phyloP scores from a whole-genome alignment of 2,888 invertebrate genomes.

The Xestia c-nigrum region DNA sequence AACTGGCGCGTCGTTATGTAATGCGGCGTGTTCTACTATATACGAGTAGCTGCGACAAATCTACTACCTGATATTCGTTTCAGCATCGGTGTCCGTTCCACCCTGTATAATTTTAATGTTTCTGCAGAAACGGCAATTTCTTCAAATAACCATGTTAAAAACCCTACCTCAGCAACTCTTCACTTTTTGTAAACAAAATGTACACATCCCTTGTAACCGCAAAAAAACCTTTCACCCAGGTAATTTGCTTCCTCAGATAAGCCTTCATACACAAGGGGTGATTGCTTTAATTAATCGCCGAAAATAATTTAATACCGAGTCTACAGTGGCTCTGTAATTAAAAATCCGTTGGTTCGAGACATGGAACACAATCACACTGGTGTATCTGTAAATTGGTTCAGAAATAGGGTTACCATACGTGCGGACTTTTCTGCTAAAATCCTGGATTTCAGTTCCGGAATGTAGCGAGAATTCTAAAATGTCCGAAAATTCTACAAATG shows the following conservation, averaged over 20 bases:
- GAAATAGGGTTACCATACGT: background rate
- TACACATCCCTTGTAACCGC: background rate
- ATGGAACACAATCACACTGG: slow-evolving; percentile 28
- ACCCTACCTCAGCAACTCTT: background rate
- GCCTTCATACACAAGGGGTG: background rate
- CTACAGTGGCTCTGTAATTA: slow-evolving; percentile 51
- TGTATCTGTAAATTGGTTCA: slow-evolving; percentile 45
- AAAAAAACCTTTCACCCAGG: slow-evolving; percentile 8
- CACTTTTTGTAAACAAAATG: slow-evolving; percentile 3
- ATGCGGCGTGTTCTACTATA: no score
- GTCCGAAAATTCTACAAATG: background rate
- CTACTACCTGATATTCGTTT: no score
- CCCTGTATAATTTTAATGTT: no score
- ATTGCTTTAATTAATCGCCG: slow-evolving; percentile 36
- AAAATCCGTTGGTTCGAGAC: slow-evolving; percentile 43
- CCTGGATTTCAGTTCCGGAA: background rate
- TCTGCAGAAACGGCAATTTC: no score
- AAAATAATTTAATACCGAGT: slow-evolving; percentile 36
- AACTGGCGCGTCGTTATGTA: no score
- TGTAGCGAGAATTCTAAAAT: background rate
- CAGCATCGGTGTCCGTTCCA: no score
- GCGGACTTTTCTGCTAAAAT: no score
- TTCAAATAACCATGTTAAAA: background rate
- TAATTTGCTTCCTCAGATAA: slow-evolving; percentile 14
- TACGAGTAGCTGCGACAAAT: no score